A percentile compares a stretch with the other conserved stretches of the same genome.
Conservation (phyloP, 2,113 vertebrate genomes). For the Nyctereutes procyonoides region DNA sequence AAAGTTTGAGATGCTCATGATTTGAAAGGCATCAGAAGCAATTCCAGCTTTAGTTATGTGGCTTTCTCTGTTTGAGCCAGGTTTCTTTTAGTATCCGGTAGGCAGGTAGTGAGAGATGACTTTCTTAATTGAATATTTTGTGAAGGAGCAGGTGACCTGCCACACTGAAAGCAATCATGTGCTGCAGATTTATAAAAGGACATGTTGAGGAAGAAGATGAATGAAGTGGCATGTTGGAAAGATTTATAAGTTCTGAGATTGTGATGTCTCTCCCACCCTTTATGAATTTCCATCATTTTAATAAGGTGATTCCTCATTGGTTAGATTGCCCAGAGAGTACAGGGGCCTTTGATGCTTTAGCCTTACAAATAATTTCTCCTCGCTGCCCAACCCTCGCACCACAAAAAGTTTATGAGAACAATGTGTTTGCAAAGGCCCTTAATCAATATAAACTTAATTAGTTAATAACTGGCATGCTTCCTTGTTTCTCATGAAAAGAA, state of each 20-base stretch:
- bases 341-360: background rate
- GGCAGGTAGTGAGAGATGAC: background rate
- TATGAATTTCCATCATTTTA: background rate
- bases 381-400: background rate
- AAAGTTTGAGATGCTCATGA: background rate
- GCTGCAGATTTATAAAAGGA: background rate
- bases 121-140: background rate
- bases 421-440: background rate
- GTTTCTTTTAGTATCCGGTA: background rate
- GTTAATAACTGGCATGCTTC: background rate
- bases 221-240: background rate
- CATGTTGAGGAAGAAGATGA: background rate
- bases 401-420: background rate
- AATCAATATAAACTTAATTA: slow-evolving; percentile 4
- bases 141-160: background rate
- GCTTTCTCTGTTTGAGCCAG: background rate
- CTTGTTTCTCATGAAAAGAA: background rate
- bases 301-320: background rate
- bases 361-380: background rate
- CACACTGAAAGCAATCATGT: background rate
- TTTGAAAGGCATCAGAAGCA: background rate
- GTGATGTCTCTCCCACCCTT: background rate
- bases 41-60: background rate
- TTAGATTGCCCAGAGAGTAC: background rate
- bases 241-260: background rate